Percentiles rank a stretch among this genome's conserved stretches.
phyloP scores from a whole-genome alignment of 2,888 invertebrate genomes.

The Neoscelio sp. region DNA sequence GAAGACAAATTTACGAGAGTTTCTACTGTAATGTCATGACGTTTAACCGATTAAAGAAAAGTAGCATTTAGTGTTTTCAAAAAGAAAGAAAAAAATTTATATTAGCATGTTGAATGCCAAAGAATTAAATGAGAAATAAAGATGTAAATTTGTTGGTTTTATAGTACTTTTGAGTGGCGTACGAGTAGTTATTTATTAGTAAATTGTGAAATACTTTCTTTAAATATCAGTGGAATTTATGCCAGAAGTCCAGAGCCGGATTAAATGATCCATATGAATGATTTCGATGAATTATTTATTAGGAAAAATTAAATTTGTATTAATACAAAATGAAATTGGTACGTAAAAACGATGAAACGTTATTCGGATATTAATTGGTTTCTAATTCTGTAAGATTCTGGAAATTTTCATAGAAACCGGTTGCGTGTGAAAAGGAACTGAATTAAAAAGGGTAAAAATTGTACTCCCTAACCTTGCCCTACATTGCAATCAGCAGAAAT shows the following conservation, averaged over 20 bases:
- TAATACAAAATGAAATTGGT: constrained; percentile 12
- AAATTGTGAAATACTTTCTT: constrained; percentile 19
- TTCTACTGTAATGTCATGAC: too few relatives aligned
- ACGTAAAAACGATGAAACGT: constrained; percentile 2
- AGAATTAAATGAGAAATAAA: neutral
- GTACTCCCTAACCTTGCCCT: constrained; percentile 41
- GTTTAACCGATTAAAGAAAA: too few relatives aligned
- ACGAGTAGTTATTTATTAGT: neutral
- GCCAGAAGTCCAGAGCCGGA: neutral
- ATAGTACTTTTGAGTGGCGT: neutral
- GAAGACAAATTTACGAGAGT: too few relatives aligned
- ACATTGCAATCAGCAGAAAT: constrained; percentile 25
- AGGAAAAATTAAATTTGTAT: constrained; percentile 11
- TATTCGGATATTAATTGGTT: neutral
- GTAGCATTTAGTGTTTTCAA: too few relatives aligned
- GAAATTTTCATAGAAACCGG: constrained; percentile 2
- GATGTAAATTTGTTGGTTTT: neutral
- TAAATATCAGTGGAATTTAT: constrained; percentile 13
- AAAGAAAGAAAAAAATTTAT: neutral
- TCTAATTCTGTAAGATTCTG: neutral
- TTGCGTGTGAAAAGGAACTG: neutral
- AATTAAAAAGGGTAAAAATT: constrained; percentile 2
- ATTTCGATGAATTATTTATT: constrained; percentile 38
- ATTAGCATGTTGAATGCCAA: neutral
- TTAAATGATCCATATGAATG: constrained; percentile 22